Evolutionary conservation across 2,888 invertebrate species (phyloP).

Genomic region (Theodoxus fluviatilis): DNA sequence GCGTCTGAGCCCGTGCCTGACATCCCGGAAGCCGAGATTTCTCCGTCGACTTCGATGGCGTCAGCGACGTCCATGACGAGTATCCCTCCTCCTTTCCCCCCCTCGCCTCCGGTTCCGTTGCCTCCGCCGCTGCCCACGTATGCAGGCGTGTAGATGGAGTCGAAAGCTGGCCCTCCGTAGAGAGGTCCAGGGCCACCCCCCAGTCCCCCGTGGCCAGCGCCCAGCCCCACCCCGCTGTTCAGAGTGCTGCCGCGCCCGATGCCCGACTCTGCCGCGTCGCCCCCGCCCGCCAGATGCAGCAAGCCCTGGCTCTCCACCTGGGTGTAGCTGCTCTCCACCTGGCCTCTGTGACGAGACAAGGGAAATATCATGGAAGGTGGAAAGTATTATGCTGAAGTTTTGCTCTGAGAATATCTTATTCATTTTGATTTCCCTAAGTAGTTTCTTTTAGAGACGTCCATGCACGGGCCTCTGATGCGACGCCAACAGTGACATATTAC

Average conservation of each 20-base stretch:
- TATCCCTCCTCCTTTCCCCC: conserved; percentile 50
- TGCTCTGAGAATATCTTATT: no score
- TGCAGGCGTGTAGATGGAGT: conserved; percentile 42
- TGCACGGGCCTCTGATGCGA: no score
- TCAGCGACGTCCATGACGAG: conserved; percentile 45
- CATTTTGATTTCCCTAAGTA: no score
- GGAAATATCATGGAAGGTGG: no score
- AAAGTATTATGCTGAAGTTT: no score
- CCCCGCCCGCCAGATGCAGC: conserved; percentile 46
- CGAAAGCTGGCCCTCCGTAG: conserved; percentile 45
- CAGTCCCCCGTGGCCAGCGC: conserved; percentile 49
- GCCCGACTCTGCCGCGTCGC: conserved; percentile 38
- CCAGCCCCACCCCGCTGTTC: conserved; percentile 35
- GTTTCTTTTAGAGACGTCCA: no score
- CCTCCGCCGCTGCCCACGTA: conserved; percentile 48
- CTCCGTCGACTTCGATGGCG: conserved; percentile 47
- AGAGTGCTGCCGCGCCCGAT: conserved; percentile 41
- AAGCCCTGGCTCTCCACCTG: conserved; percentile 47
- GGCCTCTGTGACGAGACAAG: no score
- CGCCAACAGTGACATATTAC: no score
- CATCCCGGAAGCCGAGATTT: conserved; percentile 39
- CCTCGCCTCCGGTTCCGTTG: conserved; percentile 41
- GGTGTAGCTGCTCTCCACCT: conserved; percentile 40
- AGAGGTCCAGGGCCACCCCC: conserved; percentile 43
- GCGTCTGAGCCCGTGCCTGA: conserved; percentile 39